Conservation (phyloP, 2,888 invertebrate species). For the Liopterus haemorrhoidalis region DNA sequence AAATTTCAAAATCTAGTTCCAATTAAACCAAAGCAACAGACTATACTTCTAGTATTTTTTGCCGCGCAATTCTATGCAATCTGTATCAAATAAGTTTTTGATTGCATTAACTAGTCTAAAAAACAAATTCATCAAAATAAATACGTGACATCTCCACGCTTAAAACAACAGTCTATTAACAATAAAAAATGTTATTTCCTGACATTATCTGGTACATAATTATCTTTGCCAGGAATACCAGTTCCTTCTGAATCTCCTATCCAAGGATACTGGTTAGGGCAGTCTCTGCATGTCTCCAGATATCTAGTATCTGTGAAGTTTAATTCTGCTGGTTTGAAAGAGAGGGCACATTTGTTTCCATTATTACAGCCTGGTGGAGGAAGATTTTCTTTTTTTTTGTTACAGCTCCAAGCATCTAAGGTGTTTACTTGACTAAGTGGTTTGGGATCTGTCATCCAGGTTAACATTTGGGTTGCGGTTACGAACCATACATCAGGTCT, state of each 20-base stretch:
- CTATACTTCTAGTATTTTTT: too few species aligned
- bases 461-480: slow-evolving; percentile 79
- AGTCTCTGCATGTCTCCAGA: slow-evolving; percentile 80
- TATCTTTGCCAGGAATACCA: slow-evolving; percentile 71
- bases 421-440: slow-evolving; percentile 59
- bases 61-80: too few species aligned
- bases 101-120: too few species aligned
- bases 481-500: slow-evolving; percentile 84
- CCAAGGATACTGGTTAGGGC: slow-evolving; percentile 84
- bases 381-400: slow-evolving; percentile 60
- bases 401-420: slow-evolving; percentile 79
- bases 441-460: slow-evolving; percentile 85
- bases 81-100: too few species aligned
- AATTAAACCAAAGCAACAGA: too few species aligned
- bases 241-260: slow-evolving; percentile 80
- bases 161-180: slow-evolving; percentile 1
- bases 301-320: slow-evolving; percentile 79
- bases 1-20: too few species aligned
- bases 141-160: slow-evolving; percentile 16
- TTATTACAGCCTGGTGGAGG: slow-evolving; percentile 73
- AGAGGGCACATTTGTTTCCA: slow-evolving; percentile 76
- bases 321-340: slow-evolving; percentile 68
- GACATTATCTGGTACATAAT: slow-evolving; percentile 69
- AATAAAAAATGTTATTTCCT: slow-evolving; percentile 34
- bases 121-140: too few species aligned